phyloP scores from a whole-genome alignment of 1,140 invertebrate species.

The Meloidogyne floridensis region DNA sequence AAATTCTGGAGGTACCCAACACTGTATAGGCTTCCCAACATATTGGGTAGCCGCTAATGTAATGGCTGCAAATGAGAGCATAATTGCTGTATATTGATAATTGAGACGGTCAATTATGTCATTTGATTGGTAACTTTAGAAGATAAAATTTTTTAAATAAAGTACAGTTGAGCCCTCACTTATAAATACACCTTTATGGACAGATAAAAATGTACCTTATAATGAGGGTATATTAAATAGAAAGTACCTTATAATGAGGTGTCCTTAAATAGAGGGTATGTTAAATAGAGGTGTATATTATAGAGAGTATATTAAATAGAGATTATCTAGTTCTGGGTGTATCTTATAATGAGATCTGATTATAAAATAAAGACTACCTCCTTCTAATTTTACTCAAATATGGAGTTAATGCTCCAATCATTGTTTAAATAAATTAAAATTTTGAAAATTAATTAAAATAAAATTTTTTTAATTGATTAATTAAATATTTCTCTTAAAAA shows the following conservation, averaged over 20 bases:
- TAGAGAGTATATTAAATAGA: too few relatives aligned
- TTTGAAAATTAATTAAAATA: not conserved
- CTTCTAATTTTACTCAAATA: conserved; percentile 25
- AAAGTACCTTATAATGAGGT: too few relatives aligned
- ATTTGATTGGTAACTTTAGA: conserved; percentile 67
- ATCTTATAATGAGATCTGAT: too few relatives aligned
- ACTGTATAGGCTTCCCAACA: conserved; percentile 69
- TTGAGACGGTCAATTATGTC: conserved; percentile 69
- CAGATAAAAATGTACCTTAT: too few relatives aligned
- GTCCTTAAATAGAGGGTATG: too few relatives aligned
- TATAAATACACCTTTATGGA: too few relatives aligned
- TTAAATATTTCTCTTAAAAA: not conserved
- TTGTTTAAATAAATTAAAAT: not conserved
- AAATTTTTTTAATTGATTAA: not conserved
- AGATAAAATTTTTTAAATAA: not conserved
- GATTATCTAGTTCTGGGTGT: too few relatives aligned
- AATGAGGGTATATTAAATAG: too few relatives aligned
- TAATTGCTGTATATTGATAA: conserved; percentile 69
- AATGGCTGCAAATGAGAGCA: conserved; percentile 69
- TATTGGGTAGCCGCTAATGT: conserved; percentile 70
- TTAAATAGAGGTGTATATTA: too few relatives aligned
- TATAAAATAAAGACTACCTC: not conserved
- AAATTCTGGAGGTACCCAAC: conserved; percentile 68
- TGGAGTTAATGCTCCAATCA: conserved; percentile 33
- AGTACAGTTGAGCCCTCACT: too few relatives aligned